Percentiles rank a stretch among this genome's conserved stretches.
phyloP scores from a whole-genome alignment of 1,140 invertebrate genomes.

The Brachystomella parvula region DNA sequence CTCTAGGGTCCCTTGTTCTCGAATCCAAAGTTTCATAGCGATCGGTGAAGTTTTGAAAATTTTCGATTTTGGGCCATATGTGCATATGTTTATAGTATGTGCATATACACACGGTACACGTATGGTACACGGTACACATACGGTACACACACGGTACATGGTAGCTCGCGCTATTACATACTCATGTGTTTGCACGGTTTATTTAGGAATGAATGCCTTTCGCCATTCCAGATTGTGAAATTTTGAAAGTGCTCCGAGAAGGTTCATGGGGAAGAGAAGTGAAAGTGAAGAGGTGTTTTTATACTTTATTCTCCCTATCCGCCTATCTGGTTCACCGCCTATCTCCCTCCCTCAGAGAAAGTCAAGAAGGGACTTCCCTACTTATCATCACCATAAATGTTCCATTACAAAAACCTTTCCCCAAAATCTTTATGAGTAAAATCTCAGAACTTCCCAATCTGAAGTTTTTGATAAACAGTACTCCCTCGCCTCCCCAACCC shows the following conservation, averaged over 20 bases:
- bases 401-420: not conserved
- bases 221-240: slow-evolving; percentile 8
- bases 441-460: no score
- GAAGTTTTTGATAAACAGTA: no score
- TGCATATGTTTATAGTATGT: not conserved
- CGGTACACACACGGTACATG: no score
- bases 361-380: not conserved
- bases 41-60: not conserved
- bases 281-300: not conserved
- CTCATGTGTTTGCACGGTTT: no score
- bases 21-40: no score
- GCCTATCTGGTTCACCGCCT: not conserved
- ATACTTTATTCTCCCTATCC: not conserved
- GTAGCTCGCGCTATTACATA: no score
- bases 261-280: no score
- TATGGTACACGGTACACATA: no score
- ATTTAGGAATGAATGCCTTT: not conserved
- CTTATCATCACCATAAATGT: slow-evolving; percentile 9
- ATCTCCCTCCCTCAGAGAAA: not conserved
- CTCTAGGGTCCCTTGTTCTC: not conserved
- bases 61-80: not conserved
- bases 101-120: no score
- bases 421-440: not conserved
- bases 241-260: not conserved
- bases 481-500: no score